Evolutionary conservation across 1,140 invertebrate species (phyloP), one percentile per base, ranked within the genome.

Genomic region (Coenobita brevimanus): DNA sequence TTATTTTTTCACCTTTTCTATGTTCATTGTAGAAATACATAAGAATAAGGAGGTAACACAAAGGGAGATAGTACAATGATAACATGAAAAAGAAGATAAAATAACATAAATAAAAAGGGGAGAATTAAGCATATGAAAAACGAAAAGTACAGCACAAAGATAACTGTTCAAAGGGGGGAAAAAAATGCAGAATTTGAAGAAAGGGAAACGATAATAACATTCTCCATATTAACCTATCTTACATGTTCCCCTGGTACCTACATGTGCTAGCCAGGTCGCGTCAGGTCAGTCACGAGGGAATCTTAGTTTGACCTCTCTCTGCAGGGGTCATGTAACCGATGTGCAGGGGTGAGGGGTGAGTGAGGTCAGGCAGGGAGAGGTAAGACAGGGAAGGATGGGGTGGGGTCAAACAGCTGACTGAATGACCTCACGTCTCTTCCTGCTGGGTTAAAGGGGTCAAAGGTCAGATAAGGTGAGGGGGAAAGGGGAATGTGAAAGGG

Each of bases 181-280:
- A 64, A n/a, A 21, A 64, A 64, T 3, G 33, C n/a, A 21, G n/a
- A 64, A 3, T 24, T 21, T 24, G 36, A 67, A 24, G 6, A 13
- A 33, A 67, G 67, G 33, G 6, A 33, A 38, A 71, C 24, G 41
- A 30, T 38, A 33, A 24, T 38, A 2, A 21, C 10, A 13, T 30
- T 21, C 27, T 38, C 13, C 10, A 71, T n/a, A n/a, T n/a, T n/a
- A n/a, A n/a, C n/a, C n/a, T n/a, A n/a, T n/a, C n/a, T n/a, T n/a
- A n/a, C n/a, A n/a, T n/a, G n/a, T n/a, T n/a, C n/a, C n/a, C 30
- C 38, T 24, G 46, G 78, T 64, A 60, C 78, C 78, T 41, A 82
- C 60, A 82, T 60, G 79, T 82, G 79, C 64, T 41, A 71, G 21
- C 43, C n/a, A 38, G 79, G 79, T 82, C 60, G 67, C 57, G 60